Base-by-base conservation (phyloP, 2,113 vertebrate species). In the Oceanodroma tethys region DNA sequence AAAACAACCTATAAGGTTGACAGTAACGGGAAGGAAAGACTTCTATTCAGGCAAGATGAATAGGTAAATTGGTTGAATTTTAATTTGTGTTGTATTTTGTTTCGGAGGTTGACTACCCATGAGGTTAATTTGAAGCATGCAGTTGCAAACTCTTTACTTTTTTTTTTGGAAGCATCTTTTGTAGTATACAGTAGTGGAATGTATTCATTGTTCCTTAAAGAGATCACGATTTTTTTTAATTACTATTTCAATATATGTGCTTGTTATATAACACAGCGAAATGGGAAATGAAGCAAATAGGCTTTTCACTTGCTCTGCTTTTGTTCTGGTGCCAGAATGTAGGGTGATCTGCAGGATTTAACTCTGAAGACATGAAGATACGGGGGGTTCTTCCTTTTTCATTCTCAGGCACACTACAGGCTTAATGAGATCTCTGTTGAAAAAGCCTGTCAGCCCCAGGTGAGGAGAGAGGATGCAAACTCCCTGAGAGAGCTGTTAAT, bases 251-350 rank as follows among this genome's bases (percentile, higher is more conserved):
- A 13, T 72, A 30, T 23, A 30, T 2, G 1, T 42, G 9, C 19
- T 50, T 60, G 20, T 55, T 71, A 36, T 0, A 0, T 67, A 55
- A 53, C 6, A 13, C 9, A 36, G 36, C 0, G 0, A 66, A 88
- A 48, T 23, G 16, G 17, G 36, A 75, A 86, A 67, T 30, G 3
- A 65, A 32, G 42, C 17, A 19, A 30, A 40, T 2, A 23, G 26
- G 38, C 45, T 60, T 89, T 82, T 48, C 0, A 0, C 38, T 86
- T 67, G 5, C 43, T 67, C 27, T 76, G 20, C 11, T 22, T 76
- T 62, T 66, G 36, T 56, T 62, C 45, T 40, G 5, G 29, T 66
- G 47, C 19, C 42, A 80, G 16, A 60, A 40, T 40, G 25, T n/a
- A 84, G 34, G 12, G 27, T 38, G 16, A 38, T 55, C 45, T 60